phyloP scores from a whole-genome alignment of 2,888 invertebrate genomes.

The Nesidiocoris tenuis region DNA sequence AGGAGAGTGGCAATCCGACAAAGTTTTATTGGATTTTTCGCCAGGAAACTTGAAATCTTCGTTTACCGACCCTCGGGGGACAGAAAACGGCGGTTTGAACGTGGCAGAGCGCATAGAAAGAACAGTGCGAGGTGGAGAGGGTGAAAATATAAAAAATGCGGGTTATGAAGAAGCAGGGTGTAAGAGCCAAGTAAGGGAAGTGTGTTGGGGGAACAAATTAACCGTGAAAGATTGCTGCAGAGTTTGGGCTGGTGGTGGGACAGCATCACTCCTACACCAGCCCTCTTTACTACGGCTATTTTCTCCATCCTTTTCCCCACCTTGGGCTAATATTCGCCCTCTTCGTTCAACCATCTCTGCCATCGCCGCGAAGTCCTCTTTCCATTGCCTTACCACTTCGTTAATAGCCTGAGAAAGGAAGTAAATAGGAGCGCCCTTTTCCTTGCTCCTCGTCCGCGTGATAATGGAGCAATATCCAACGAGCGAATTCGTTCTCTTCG shows the following conservation, averaged over 20 bases:
- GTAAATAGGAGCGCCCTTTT: constrained; percentile 3
- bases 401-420: constrained; percentile 31
- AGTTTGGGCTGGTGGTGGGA: constrained; percentile 4
- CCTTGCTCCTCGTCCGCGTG: not conserved
- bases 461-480: constrained; percentile 36
- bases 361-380: not conserved
- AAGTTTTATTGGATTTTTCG: constrained; percentile 35
- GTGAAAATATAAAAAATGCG: constrained; percentile 13
- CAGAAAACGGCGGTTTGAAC: constrained; percentile 21
- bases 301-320: not conserved
- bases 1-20: constrained; percentile 31
- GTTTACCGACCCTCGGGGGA: constrained; percentile 26
- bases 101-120: constrained; percentile 14
- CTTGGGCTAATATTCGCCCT: constrained; percentile 11
- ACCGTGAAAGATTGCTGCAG: constrained; percentile 40
- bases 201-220: constrained; percentile 12
- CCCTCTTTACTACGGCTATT: not conserved
- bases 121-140: constrained; percentile 1
- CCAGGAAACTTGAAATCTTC: constrained; percentile 33
- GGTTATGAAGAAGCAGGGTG: not conserved
- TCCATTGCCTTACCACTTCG: not conserved
- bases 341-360: not conserved
- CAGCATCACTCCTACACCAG: constrained; percentile 1
- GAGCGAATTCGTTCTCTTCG: not conserved
- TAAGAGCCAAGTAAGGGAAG: not conserved